A percentile compares a stretch with the other conserved stretches of the same genome.
These are phyloP conservation scores for Eurytoma californica DNA, from an alignment of 2,888 invertebrate genomes.

Conservation along the genomic window DNA sequence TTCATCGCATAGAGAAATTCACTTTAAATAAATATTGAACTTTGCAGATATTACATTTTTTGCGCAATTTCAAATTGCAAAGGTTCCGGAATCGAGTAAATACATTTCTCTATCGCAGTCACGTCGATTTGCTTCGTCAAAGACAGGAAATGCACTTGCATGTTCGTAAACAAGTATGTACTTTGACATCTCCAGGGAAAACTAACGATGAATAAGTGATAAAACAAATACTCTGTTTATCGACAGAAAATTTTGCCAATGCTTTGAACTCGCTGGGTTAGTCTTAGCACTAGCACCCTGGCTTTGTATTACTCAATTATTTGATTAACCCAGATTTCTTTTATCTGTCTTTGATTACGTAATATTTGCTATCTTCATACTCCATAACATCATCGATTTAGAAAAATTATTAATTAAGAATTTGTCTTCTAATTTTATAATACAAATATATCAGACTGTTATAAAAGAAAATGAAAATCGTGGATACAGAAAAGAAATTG, in stretches of 20 bases:
- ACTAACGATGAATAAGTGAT: slow-evolving; percentile 22
- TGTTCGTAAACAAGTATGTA: slow-evolving; percentile 5
- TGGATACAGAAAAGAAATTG: too few species aligned
- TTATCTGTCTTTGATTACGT: too few species aligned
- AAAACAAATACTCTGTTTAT: not conserved
- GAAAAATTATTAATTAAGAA: too few species aligned
- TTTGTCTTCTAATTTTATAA: too few species aligned
- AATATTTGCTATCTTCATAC: too few species aligned
- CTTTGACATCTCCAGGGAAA: not conserved
- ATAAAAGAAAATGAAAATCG: too few species aligned
- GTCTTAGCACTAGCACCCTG: not conserved
- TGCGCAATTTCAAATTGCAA: not conserved
- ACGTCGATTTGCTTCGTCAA: not conserved
- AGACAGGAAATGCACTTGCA: not conserved
- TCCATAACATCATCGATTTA: too few species aligned
- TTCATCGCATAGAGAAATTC: too few species aligned
- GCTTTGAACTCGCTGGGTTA: not conserved
- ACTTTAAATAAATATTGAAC: not conserved
- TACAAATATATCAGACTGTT: too few species aligned
- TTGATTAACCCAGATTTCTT: too few species aligned
- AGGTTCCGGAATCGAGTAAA: not conserved
- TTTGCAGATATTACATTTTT: not conserved
- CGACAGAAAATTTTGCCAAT: not conserved
- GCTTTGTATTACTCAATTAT: too few species aligned
- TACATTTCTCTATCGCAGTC: not conserved